Conservation (phyloP, 2,113 vertebrate species). For the Hydropotes inermis region DNA sequence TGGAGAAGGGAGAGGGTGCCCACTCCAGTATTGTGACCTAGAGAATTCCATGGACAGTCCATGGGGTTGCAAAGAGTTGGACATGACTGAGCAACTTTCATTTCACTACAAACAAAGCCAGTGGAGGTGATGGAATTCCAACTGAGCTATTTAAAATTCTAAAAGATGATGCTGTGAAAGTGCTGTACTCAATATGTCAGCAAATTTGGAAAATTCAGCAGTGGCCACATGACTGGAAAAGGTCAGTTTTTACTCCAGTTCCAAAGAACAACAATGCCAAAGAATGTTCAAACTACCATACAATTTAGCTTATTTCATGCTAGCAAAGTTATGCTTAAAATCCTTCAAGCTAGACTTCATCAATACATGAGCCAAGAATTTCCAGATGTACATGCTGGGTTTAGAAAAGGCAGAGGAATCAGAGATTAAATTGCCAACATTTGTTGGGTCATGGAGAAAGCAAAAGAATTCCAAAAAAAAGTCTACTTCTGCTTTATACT, state of each 20-base stretch:
- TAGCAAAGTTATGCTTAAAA: neutral
- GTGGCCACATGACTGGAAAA: neutral
- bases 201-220: neutral
- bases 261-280: neutral
- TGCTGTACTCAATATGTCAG: neutral
- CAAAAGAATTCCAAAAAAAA: neutral
- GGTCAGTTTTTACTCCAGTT: neutral
- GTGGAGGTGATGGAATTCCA: neutral
- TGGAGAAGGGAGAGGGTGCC: neutral
- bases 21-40: neutral
- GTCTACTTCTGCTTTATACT: neutral
- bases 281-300: neutral
- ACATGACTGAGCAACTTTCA: neutral
- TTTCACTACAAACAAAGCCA: neutral
- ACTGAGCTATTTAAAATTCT: neutral
- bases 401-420: neutral
- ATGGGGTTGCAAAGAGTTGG: neutral
- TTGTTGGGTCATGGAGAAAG: neutral
- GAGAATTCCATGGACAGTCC: neutral
- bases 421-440: neutral
- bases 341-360: neutral
- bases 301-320: neutral
- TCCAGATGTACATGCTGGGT: neutral
- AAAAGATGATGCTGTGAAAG: neutral
- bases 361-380: neutral